Base-by-base conservation (phyloP, 2,113 vertebrate species). In the Thinocorus orbignyianus region DNA sequence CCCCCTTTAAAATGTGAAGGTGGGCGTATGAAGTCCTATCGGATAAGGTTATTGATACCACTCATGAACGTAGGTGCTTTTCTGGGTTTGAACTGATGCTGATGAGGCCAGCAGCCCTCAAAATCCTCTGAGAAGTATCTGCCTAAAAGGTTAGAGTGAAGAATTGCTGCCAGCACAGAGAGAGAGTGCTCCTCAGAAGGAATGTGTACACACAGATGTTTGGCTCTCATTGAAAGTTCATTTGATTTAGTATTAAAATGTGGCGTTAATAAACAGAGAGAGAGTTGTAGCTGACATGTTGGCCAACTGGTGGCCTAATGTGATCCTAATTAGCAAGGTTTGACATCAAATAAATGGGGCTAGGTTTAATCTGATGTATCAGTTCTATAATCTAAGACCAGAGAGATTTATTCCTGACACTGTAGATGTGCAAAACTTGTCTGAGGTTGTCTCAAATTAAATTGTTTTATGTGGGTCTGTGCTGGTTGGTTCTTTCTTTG, bases 131-230 rank as follows among this genome's bases (percentile, higher is more conserved):
- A 66, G 55, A 68, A 66, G 17, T 44, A 25, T 94, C 91, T 95
- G 72, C 31, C 81, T 81, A 16, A 96, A 87, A 95, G 81, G 65
- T 93, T 77, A 90, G 81, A 76, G 73, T n/a, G 66, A 76, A 61
- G 39, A 66, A 74, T 15, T 66, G 58, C 51, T 96, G 90, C 92
- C 86, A 93, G 62, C 41, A 60, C 16, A 17, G 85, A 54, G 90
- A 77, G 49, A 82, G 71, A 82, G 57, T 31, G 80, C 24, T 96
- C 60, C 86, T 97, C 71, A 81, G 65, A 94, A 96, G 65, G 72
- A 94, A 96, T 84, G 78, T 80, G 90, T 85, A 58, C n/a, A 24
- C 58, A 77, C 95, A 97, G 94, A 97, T 97, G 97, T 97, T 95
- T 96, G 96, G 93, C 96, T 93, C 79, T 84, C 72, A 26, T 76